These are phyloP conservation scores for Palythoa heliodiscus DNA, from an alignment of 92 coral and sea anemone genomes.

Conservation along the genomic window DNA sequence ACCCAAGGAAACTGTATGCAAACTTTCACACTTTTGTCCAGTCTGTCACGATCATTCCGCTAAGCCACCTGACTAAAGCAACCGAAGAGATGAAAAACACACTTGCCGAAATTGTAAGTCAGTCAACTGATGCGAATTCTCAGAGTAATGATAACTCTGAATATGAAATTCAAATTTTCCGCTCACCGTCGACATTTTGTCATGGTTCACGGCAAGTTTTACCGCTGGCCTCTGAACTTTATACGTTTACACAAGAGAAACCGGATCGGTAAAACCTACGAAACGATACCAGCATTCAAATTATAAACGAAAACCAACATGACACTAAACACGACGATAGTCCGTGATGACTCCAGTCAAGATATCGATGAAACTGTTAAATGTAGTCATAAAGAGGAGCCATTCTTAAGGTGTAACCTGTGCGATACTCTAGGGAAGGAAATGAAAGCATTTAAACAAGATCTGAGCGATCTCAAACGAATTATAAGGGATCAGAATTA, in stretches of 20 bases:
- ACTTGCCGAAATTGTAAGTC: constrained; percentile 27
- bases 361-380: constrained; percentile 25
- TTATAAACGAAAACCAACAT: constrained; percentile 19
- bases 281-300: constrained; percentile 33
- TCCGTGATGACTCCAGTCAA: constrained; percentile 26
- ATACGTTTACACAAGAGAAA: constrained; percentile 23
- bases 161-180: constrained; percentile 32
- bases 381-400: constrained; percentile 21
- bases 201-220: constrained; percentile 22
- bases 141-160: constrained; percentile 27
- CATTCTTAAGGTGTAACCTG: constrained; percentile 22
- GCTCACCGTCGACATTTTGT: constrained; percentile 19
- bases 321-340: constrained; percentile 27
- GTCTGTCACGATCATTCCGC: too few species aligned
- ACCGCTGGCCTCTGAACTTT: constrained; percentile 12
- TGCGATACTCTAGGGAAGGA: constrained; percentile 29
- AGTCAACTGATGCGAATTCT: constrained; percentile 22
- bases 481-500: constrained; percentile 31
- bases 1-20: too few species aligned
- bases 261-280: constrained; percentile 15
- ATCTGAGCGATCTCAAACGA: constrained; percentile 36
- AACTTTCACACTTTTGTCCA: too few species aligned
- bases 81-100: constrained; percentile 29
- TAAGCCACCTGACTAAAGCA: too few species aligned
- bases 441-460: constrained; percentile 34